Evolutionary conservation across 2,113 vertebrate genomes (phyloP), one percentile per base, ranked within the genome.

Genomic region (Corythaixoides concolor): DNA sequence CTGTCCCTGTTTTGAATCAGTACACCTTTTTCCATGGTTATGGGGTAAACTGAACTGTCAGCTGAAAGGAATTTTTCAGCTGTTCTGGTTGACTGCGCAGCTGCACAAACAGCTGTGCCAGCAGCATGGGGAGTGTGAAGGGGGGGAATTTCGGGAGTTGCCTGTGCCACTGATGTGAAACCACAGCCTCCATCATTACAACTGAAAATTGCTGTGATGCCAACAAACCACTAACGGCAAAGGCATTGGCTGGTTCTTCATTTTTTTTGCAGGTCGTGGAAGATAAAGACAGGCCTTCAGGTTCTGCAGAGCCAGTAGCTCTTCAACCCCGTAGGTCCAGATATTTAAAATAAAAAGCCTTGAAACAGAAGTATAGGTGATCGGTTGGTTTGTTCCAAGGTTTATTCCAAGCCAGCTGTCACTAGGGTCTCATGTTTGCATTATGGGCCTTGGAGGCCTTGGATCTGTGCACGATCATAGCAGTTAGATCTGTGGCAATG

Each of bases 61-160:
- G 72, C 94, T 39, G 23, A 53, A 75, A 92, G 94, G 87, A 68
- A 72, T 87, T 87, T 87, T 78, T 60, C 80, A 68, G 76, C 91
- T 75, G 64, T 78, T 89, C 72, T 95, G 69, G 41, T 43, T 0
- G 15, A 63, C 52, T 32, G 92, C 15, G 11, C 77, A 88, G 95
- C 93, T 81, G 77, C 90, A 67, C 11, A 20, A 8, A 7, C 77
- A 89, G 91, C 85, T 75, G 88, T 91, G 92, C 79, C 86, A 95
- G 90, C 85, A 80, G 92, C 62, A 6, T 2, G 20, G 86, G 24
- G 70, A 56, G 53, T 0, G 55, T 7, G 39, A 11, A 39, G 74
- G 14, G 79, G 69, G 56, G 56, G 0, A n/a, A n/a, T n/a, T n/a
- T n/a, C n/a, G 2, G 69, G 75, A n/a, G 74, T 22, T 84, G 93